These are phyloP conservation scores for Aplysia californica DNA, from an alignment of 1,140 invertebrate species.

Conservation along the genomic window DNA sequence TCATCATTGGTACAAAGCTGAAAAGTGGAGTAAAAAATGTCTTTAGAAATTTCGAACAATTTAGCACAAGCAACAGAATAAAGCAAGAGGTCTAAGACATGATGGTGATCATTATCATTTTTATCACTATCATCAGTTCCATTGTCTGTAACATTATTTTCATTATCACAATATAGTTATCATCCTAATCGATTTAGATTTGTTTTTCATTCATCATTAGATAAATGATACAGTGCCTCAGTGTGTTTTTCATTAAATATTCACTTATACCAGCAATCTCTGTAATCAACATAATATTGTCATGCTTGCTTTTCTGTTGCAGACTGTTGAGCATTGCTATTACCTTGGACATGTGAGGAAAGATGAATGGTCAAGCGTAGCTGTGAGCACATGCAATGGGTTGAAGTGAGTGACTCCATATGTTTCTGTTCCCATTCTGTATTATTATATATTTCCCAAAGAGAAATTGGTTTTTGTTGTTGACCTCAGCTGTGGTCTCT, in stretches of 20 bases:
- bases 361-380: slow-evolving; percentile 94
- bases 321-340: slow-evolving; percentile 84
- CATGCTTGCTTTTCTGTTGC: slow-evolving; percentile 12
- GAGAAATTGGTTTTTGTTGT: no score
- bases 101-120: no score
- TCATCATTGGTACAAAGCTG: not conserved
- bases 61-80: no score
- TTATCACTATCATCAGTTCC: no score
- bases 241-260: no score
- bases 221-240: no score
- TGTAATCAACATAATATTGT: not conserved
- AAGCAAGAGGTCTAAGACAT: no score
- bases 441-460: not conserved
- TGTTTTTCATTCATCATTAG: no score
- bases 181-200: no score
- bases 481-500: no score
- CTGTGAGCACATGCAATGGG: slow-evolving; percentile 96
- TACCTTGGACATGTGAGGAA: slow-evolving; percentile 95
- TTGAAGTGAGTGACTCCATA: slow-evolving; percentile 70
- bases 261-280: not conserved
- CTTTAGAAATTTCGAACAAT: not conserved
- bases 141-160: no score
- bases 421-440: not conserved
- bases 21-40: not conserved
- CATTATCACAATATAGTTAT: no score